Percentiles rank a stretch among this genome's conserved stretches.
Conservation (phyloP, 1,140 invertebrate genomes). For the Mizuhopecten yessoensis region DNA sequence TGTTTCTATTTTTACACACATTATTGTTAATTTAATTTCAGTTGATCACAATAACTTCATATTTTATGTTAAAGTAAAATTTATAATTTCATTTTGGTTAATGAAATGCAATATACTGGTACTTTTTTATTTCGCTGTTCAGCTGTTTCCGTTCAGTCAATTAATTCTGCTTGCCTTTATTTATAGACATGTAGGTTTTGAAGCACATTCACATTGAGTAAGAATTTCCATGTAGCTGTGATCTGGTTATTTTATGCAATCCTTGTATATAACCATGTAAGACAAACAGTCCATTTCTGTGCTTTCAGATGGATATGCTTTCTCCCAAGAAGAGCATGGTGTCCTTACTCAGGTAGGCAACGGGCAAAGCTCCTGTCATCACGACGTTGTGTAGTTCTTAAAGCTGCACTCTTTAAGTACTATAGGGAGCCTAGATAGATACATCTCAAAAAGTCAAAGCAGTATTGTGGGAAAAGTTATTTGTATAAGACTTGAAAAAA, state of each 20-base stretch:
- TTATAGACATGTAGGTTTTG: not conserved
- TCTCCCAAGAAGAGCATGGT: constrained; percentile 99
- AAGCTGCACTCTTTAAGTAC: too few relatives aligned
- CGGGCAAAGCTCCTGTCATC: too few relatives aligned
- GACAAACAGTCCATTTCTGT: constrained; percentile 43
- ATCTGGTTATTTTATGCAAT: too few relatives aligned
- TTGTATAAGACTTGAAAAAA: too few relatives aligned
- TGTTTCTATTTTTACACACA: not conserved
- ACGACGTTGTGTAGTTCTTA: too few relatives aligned
- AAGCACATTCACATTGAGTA: not conserved
- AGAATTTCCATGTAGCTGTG: not conserved
- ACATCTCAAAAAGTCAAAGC: too few relatives aligned
- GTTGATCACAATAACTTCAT: not conserved
- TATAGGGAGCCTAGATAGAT: too few relatives aligned
- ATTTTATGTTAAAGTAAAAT: not conserved
- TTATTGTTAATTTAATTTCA: not conserved
- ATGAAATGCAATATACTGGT: not conserved
- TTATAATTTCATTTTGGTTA: not conserved
- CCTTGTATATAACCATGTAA: not conserved
- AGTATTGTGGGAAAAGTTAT: too few relatives aligned
- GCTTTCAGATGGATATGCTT: constrained; percentile 96
- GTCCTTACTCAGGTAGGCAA: constrained; percentile 90
- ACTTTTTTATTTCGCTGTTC: too few relatives aligned
- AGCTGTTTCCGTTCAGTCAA: not conserved
- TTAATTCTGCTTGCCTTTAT: not conserved